A percentile compares a stretch with the other conserved stretches of the same genome.
Evolutionary conservation across 2,797 vertebrate species (phyloP).

Genomic region (Sebastes iracundus): DNA sequence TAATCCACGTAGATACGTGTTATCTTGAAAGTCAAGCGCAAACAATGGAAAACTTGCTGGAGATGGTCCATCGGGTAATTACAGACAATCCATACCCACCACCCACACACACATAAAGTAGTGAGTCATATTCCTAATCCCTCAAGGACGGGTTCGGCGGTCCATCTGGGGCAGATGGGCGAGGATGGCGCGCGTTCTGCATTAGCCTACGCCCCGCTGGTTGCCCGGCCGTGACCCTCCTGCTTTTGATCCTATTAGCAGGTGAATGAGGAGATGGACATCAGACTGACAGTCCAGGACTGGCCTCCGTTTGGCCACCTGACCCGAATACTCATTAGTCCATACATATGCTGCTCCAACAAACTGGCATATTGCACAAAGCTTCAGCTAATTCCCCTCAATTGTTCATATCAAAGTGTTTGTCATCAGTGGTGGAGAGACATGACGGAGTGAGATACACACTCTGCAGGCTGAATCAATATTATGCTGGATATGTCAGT

Average conservation of each 20-base stretch:
- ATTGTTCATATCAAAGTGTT: conserved; percentile 34
- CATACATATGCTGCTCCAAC: conserved; percentile 58
- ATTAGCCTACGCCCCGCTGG: conserved; percentile 68
- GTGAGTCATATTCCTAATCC: conserved; percentile 73
- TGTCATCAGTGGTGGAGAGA: background rate
- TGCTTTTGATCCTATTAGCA: conserved; percentile 83
- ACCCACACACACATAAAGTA: conserved; percentile 18
- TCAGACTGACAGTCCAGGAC: conserved; percentile 70
- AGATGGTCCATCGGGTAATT: conserved; percentile 67
- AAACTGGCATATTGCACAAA: conserved; percentile 40
- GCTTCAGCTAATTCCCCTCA: conserved; percentile 39
- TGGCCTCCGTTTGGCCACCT: conserved; percentile 55
- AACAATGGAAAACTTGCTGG: conserved; percentile 75
- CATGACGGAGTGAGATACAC: background rate
- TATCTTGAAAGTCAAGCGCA: conserved; percentile 73
- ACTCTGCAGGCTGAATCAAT: conserved; percentile 8
- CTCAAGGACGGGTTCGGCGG: conserved; percentile 44
- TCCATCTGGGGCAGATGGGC: conserved; percentile 76
- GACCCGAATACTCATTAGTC: conserved; percentile 59
- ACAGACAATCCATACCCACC: conserved; percentile 44
- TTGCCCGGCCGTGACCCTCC: conserved; percentile 65
- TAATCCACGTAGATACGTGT: conserved; percentile 59
- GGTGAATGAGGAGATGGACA: conserved; percentile 78
- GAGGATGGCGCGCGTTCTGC: conserved; percentile 62
- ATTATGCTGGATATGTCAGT: background rate